Evolutionary conservation across 2,888 invertebrate species (phyloP).

Genomic region (Helicoverpa assulta): DNA sequence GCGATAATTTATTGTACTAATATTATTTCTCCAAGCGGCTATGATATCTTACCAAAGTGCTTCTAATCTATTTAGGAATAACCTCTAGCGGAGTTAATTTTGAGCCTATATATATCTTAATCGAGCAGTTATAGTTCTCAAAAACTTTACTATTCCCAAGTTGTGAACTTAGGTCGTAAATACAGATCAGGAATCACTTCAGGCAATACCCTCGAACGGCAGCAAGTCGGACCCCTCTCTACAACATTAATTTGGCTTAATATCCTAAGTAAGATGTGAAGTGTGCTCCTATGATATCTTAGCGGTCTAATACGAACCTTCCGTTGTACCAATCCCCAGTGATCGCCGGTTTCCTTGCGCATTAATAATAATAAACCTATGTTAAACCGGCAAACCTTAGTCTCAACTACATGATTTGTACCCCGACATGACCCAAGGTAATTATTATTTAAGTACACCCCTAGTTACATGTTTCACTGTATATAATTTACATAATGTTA

Average conservation of each 20-base stretch:
- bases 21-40: neutral
- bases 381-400: conserved; percentile 59
- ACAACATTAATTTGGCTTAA: conserved; percentile 65
- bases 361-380: conserved; percentile 70
- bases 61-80: conserved; percentile 9
- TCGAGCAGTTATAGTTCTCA: conserved; percentile 29
- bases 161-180: conserved; percentile 60
- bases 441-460: conserved; percentile 67
- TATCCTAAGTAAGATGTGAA: conserved; percentile 44
- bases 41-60: neutral
- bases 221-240: conserved; percentile 54
- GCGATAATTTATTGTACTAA: conserved; percentile 2
- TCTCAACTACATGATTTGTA: conserved; percentile 66
- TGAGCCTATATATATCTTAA: conserved; percentile 15
- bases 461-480: conserved; percentile 58
- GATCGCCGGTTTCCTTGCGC: conserved; percentile 60
- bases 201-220: conserved; percentile 47
- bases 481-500: conserved; percentile 66
- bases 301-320: conserved; percentile 56
- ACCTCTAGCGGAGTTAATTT: conserved; percentile 20
- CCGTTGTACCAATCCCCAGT: conserved; percentile 60
- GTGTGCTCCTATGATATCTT: conserved; percentile 60
- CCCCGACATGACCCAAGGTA: conserved; percentile 59
- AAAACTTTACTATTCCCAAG: conserved; percentile 58
- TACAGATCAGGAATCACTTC: conserved; percentile 64